Conservation (phyloP, 2,888 invertebrate genomes). For the Ariolimax columbianus region DNA sequence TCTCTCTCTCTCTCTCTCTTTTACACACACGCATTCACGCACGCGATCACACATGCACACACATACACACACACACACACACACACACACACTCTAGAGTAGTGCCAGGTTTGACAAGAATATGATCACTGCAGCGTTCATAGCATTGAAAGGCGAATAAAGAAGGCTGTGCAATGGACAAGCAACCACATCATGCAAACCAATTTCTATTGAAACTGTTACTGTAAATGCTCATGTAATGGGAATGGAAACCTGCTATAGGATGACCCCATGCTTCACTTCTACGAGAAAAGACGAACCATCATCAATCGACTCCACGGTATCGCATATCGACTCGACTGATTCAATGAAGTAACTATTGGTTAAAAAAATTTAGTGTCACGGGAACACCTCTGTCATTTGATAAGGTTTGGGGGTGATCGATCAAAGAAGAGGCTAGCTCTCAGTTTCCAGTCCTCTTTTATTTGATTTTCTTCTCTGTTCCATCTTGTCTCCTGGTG, state of each 20-base stretch:
- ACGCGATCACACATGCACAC: background rate
- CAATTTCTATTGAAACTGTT: no score
- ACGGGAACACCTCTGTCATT: slow-evolving; percentile 27
- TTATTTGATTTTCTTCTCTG: slow-evolving; percentile 10
- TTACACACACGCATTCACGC: no score
- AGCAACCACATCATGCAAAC: no score
- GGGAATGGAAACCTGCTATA: no score
- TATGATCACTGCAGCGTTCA: no score
- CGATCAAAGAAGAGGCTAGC: slow-evolving; percentile 31
- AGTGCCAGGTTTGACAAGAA: no score
- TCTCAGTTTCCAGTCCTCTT: slow-evolving; percentile 30
- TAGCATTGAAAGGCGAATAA: no score
- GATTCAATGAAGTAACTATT: slow-evolving; percentile 27
- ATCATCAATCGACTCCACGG: background rate
- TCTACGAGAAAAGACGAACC: no score
- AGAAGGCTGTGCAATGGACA: no score
- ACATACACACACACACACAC: background rate
- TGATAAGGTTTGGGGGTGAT: slow-evolving; percentile 32
- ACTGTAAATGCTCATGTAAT: no score
- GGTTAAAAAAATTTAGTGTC: slow-evolving; percentile 33
- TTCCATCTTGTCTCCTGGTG: background rate
- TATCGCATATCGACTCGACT: slow-evolving; percentile 26
- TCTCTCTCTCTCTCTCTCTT: no score
- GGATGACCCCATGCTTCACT: no score
- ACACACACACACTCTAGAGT: background rate